Evolutionary conservation across 2,797 vertebrate species (phyloP).

Genomic region (Anguilla obscura): DNA sequence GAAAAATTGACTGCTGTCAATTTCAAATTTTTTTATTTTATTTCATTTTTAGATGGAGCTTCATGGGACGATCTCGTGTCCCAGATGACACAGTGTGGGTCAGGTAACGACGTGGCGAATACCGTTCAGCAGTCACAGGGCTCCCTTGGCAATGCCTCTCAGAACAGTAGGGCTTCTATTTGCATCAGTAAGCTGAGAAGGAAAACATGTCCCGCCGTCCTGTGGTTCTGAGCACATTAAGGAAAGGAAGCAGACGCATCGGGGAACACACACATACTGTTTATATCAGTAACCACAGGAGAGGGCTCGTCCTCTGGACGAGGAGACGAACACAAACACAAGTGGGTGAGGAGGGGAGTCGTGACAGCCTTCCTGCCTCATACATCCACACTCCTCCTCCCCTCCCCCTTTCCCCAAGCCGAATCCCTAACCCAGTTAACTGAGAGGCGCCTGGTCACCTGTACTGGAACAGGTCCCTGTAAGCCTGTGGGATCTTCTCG

Average conservation of each 20-base stretch:
- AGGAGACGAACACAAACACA: slow-evolving; percentile 62
- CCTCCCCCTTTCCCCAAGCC: slow-evolving; percentile 16
- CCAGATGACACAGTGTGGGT: neutral
- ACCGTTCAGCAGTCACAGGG: slow-evolving; percentile 40
- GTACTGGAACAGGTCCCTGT: slow-evolving; percentile 93
- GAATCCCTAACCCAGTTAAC: slow-evolving; percentile 40
- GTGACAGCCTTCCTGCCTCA: slow-evolving; percentile 28
- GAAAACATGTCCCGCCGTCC: slow-evolving; percentile 48
- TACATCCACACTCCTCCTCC: slow-evolving; percentile 26
- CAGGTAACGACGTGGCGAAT: neutral
- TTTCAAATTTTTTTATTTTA: neutral
- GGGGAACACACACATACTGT: slow-evolving; percentile 64
- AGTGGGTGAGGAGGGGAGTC: slow-evolving; percentile 47
- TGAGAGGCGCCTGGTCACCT: slow-evolving; percentile 79
- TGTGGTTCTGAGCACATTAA: slow-evolving; percentile 53
- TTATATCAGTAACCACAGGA: slow-evolving; percentile 63
- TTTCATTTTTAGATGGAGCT: neutral
- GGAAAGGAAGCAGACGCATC: slow-evolving; percentile 54
- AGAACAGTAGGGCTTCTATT: slow-evolving; percentile 36
- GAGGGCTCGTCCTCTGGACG: slow-evolving; percentile 50
- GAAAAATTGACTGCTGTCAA: neutral
- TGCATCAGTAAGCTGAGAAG: slow-evolving; percentile 35
- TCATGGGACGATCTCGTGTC: neutral
- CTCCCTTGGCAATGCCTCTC: slow-evolving; percentile 46
- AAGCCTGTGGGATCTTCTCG: slow-evolving; percentile 89